Evolutionary conservation across 1,140 invertebrate species (phyloP).

Genomic region (Patella vulgata): DNA sequence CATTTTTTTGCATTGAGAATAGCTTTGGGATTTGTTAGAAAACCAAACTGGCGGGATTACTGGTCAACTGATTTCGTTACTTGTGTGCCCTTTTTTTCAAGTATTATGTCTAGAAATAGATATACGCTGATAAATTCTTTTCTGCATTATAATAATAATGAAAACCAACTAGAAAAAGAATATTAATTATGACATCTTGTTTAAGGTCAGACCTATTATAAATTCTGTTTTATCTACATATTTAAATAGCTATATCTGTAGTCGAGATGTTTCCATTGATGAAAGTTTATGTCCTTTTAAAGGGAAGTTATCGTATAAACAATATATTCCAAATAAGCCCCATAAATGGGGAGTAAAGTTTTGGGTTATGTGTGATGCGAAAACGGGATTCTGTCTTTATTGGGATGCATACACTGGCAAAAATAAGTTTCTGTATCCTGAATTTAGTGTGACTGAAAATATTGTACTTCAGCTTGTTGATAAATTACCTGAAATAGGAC

Average conservation of each 20-base stretch:
- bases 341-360: constrained; percentile 67
- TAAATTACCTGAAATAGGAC: constrained; percentile 4
- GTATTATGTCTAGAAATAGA: too few relatives aligned
- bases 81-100: too few relatives aligned
- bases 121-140: too few relatives aligned
- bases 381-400: constrained; percentile 18
- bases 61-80: too few relatives aligned
- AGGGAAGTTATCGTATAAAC: constrained; percentile 62
- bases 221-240: constrained; percentile 19
- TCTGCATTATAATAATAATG: too few relatives aligned
- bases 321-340: constrained; percentile 64
- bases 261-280: constrained; percentile 43
- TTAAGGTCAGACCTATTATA: constrained; percentile 36
- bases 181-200: constrained; percentile 26
- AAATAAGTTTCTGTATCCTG: not conserved
- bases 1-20: too few relatives aligned
- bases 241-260: constrained; percentile 14
- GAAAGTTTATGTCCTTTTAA: constrained; percentile 68
- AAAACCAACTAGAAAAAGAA: constrained; percentile 5
- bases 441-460: constrained; percentile 1
- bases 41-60: too few relatives aligned
- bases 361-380: constrained; percentile 37
- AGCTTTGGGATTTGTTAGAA: too few relatives aligned
- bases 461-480: not conserved
- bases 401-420: constrained; percentile 14